phyloP scores from a whole-genome alignment of 2,888 invertebrate genomes.

The Drosophila pegasa region DNA sequence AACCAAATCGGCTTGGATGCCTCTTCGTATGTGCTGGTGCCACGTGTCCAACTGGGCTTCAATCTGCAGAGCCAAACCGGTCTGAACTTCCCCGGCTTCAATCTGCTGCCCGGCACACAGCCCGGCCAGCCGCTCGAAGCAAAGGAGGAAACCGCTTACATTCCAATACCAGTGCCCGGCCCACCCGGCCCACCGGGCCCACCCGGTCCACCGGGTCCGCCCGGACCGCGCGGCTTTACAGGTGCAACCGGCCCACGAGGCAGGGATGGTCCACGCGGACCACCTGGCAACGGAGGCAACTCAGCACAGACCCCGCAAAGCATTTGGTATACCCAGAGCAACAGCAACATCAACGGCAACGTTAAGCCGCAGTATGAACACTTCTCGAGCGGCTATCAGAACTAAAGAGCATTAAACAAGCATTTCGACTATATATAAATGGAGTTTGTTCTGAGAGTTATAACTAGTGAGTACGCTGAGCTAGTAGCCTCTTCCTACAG shows the following conservation, averaged over 20 bases:
- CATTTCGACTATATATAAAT: background rate
- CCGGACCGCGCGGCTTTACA: slow-evolving; percentile 38
- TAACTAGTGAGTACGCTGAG: background rate
- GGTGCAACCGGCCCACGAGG: slow-evolving; percentile 53
- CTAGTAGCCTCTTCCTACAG: background rate
- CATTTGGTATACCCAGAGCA: slow-evolving; percentile 61
- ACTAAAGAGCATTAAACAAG: slow-evolving; percentile 33
- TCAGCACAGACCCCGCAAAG: slow-evolving; percentile 44
- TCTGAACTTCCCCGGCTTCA: slow-evolving; percentile 52
- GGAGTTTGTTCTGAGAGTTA: background rate
- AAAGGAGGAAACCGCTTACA: slow-evolving; percentile 61
- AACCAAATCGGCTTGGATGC: slow-evolving; percentile 40
- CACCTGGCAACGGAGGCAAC: slow-evolving; percentile 32
- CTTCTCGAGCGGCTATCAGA: slow-evolving; percentile 63
- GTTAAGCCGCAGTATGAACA: slow-evolving; percentile 51
- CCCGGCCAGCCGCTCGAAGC: slow-evolving; percentile 21
- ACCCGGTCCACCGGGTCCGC: slow-evolving; percentile 47
- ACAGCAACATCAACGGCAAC: slow-evolving; percentile 35
- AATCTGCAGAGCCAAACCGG: slow-evolving; percentile 76
- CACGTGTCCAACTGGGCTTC: slow-evolving; percentile 73
- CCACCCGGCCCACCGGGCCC: slow-evolving; percentile 72
- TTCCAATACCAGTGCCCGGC: slow-evolving; percentile 60
- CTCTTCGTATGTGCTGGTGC: slow-evolving; percentile 57
- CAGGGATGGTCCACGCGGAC: slow-evolving; percentile 46
- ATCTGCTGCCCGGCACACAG: slow-evolving; percentile 32